Conservation (phyloP, 2,113 vertebrate genomes). For the Trichechus manatus region DNA sequence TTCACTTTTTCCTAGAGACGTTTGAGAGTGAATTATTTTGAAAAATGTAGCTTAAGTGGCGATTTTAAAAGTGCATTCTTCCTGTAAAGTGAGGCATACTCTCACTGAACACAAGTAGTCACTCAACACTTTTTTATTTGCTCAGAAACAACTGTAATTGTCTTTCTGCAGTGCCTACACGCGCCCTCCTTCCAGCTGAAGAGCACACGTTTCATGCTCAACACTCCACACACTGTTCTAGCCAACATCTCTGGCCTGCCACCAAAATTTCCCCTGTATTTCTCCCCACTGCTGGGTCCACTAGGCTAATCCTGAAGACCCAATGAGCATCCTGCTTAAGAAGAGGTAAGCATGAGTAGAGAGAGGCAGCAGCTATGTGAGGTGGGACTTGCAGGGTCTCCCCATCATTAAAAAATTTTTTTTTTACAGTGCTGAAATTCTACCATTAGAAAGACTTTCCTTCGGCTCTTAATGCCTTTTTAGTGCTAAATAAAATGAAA, state of each 20-base stretch:
- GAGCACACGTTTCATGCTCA: accelerated
- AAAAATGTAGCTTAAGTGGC: neutral
- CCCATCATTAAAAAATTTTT: neutral
- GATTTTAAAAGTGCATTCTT: neutral
- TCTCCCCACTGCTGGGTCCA: neutral
- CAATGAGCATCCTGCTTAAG: neutral
- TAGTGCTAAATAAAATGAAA: slow-evolving; percentile 53
- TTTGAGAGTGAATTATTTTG: neutral
- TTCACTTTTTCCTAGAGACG: neutral
- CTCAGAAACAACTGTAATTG: neutral
- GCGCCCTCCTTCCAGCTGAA: neutral
- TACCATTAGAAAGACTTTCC: slow-evolving; percentile 19
- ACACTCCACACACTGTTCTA: neutral
- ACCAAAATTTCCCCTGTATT: neutral
- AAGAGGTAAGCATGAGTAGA: neutral
- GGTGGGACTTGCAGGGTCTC: neutral
- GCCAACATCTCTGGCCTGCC: neutral
- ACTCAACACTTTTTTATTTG: neutral
- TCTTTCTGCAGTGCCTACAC: neutral
- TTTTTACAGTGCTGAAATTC: neutral
- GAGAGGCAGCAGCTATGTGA: neutral
- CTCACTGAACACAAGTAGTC: neutral
- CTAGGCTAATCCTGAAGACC: neutral
- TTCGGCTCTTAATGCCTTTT: neutral
- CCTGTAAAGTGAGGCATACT: neutral